Evolutionary conservation across 2,797 vertebrate genomes (phyloP).

Genomic region (Rhinichthys osculus): DNA sequence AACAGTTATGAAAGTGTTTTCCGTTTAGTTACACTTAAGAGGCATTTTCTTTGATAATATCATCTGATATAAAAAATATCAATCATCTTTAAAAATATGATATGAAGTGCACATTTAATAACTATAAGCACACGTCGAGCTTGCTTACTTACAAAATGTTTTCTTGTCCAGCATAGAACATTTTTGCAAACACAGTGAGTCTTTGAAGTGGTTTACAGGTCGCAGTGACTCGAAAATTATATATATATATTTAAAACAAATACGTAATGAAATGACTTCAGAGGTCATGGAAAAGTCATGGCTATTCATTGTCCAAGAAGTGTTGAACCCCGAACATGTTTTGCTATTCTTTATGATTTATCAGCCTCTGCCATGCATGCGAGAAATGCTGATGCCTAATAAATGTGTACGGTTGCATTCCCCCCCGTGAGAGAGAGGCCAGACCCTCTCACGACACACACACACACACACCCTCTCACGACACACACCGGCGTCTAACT

Average conservation of each 20-base stretch:
- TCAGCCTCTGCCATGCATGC: neutral
- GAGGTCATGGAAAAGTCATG: neutral
- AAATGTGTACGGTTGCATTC: constrained; percentile 52
- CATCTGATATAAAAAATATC: neutral
- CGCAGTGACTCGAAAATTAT: neutral
- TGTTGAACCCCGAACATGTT: neutral
- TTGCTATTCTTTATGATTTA: neutral
- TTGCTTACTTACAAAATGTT: neutral
- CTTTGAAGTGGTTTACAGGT: neutral
- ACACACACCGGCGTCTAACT: constrained; percentile 70
- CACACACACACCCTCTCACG: constrained; percentile 68
- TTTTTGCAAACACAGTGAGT: neutral
- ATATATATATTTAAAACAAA: neutral
- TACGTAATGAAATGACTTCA: neutral
- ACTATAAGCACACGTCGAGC: neutral
- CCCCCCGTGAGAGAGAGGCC: constrained; percentile 60
- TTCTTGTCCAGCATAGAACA: no score
- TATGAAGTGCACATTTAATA: neutral
- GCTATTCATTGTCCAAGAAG: neutral
- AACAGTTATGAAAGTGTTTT: neutral
- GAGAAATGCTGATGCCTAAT: constrained; percentile 20
- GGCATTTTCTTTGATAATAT: neutral
- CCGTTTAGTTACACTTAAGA: neutral
- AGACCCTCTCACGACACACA: constrained; percentile 72
- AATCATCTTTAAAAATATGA: neutral